These are phyloP conservation scores for Lochmaea crataegi DNA, from an alignment of 2,888 invertebrate species.

Conservation along the genomic window DNA sequence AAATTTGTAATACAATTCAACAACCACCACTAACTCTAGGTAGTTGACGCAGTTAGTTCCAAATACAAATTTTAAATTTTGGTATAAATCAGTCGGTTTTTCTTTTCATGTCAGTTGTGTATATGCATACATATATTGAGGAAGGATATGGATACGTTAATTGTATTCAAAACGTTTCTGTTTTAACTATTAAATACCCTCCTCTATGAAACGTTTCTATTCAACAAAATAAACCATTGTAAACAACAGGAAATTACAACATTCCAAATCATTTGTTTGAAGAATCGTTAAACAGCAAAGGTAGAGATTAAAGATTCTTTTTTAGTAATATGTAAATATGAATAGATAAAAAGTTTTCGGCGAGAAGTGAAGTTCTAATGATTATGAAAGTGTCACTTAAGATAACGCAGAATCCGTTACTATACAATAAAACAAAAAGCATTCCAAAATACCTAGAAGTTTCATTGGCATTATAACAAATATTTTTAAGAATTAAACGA, in stretches of 20 bases:
- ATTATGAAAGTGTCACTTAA: neutral
- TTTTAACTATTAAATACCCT: slow-evolving; percentile 8
- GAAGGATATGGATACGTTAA: slow-evolving; percentile 1
- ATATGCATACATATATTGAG: neutral
- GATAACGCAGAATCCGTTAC: slow-evolving; percentile 7
- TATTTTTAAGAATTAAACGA: neutral
- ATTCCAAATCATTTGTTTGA: slow-evolving; percentile 41
- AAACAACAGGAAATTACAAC: slow-evolving; percentile 44
- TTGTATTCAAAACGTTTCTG: slow-evolving; percentile 1
- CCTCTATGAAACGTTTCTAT: slow-evolving; percentile 33
- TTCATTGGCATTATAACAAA: neutral
- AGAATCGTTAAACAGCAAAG: slow-evolving; percentile 40
- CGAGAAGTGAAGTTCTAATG: neutral
- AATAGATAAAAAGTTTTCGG: slow-evolving; percentile 24
- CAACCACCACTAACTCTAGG: too few species aligned
- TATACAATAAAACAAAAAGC: neutral
- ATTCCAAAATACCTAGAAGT: neutral
- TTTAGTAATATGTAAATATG: slow-evolving; percentile 30
- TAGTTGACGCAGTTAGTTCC: too few species aligned
- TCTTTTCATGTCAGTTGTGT: neutral
- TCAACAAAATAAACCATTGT: slow-evolving; percentile 39
- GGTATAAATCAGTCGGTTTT: neutral
- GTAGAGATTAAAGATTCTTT: slow-evolving; percentile 35
- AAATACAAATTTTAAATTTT: neutral
- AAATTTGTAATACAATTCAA: too few species aligned